phyloP scores from a whole-genome alignment of 2,888 invertebrate species.

The Caenorhabditis uteleia region DNA sequence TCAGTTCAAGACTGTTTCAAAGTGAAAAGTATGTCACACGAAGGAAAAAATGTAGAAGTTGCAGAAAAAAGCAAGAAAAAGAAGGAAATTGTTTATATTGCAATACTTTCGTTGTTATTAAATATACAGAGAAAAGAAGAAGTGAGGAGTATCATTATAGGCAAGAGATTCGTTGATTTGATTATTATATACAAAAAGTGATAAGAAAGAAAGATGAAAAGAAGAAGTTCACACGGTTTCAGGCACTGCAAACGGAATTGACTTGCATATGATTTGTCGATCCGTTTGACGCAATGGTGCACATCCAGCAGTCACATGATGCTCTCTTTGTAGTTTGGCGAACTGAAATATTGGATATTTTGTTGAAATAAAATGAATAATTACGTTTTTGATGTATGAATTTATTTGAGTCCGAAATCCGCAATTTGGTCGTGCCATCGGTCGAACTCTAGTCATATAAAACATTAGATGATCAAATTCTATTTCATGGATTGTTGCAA shows the following conservation, averaged over 20 bases:
- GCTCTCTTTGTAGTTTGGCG: neutral
- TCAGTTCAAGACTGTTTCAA: neutral
- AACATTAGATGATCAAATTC: slow-evolving; percentile 28
- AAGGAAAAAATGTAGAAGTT: slow-evolving; percentile 3
- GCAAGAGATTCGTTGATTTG: no score
- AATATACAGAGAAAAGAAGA: neutral
- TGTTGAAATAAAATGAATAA: no score
- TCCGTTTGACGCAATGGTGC: slow-evolving; percentile 16
- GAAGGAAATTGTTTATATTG: neutral
- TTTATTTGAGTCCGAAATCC: slow-evolving; percentile 64
- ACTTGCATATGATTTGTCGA: slow-evolving; percentile 20
- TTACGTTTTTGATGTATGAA: slow-evolving; percentile 49
- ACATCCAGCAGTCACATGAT: neutral
- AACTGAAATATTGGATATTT: slow-evolving; percentile 3
- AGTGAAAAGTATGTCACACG: slow-evolving; percentile 1
- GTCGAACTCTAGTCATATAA: slow-evolving; percentile 41
- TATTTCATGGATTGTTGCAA: slow-evolving; percentile 39
- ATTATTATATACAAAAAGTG: neutral
- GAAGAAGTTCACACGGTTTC: slow-evolving; percentile 6
- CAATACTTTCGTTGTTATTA: neutral
- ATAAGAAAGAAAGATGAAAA: no score
- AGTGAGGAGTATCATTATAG: neutral
- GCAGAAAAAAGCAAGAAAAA: neutral
- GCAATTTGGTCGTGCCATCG: slow-evolving; percentile 59
- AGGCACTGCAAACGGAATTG: slow-evolving; percentile 28